phyloP scores from a whole-genome alignment of 2,888 invertebrate genomes.

The Rutpela maculata region DNA sequence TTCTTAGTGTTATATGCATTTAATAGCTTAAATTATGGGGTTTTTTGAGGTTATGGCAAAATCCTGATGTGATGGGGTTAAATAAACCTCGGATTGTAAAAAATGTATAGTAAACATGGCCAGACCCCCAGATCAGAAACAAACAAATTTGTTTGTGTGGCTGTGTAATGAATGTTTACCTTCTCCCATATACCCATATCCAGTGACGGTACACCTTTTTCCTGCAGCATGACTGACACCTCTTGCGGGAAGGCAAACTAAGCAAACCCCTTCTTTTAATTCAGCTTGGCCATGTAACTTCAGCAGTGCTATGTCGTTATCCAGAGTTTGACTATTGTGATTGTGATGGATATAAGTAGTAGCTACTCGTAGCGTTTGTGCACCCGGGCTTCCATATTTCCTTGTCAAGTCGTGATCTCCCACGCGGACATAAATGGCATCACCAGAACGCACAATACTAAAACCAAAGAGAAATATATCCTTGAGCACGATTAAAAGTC shows the following conservation, averaged over 20 bases:
- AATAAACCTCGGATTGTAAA: no score
- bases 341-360: constrained; percentile 97
- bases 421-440: constrained; percentile 94
- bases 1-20: no score
- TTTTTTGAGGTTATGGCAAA: no score
- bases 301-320: constrained; percentile 94
- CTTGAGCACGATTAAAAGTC: background rate
- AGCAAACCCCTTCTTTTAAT: constrained; percentile 88
- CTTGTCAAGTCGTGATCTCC: constrained; percentile 94
- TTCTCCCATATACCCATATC: constrained; percentile 97
- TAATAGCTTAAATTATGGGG: no score
- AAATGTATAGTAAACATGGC: no score
- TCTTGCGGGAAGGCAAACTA: constrained; percentile 92
- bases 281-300: constrained; percentile 93
- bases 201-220: constrained; percentile 93
- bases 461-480: constrained; percentile 45
- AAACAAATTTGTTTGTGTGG: no score
- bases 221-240: constrained; percentile 93
- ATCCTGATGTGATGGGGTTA: no score
- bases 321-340: constrained; percentile 95
- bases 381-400: constrained; percentile 93
- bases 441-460: constrained; percentile 95
- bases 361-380: constrained; percentile 91
- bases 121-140: no score
- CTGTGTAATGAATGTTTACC: no score